Conservation (phyloP, 2,888 invertebrate genomes). For the Euzetes globulus region DNA sequence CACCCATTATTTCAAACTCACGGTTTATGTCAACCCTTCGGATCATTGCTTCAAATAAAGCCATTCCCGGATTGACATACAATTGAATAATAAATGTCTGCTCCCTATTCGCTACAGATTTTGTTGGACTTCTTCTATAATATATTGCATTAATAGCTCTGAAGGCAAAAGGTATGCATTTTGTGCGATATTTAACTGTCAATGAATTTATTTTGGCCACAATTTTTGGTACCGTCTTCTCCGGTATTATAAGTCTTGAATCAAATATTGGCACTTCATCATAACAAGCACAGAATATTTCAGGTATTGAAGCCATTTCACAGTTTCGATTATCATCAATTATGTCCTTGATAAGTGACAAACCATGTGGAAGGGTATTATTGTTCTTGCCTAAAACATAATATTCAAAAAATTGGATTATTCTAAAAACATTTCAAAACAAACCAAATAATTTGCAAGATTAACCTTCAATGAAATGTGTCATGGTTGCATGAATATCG, state of each 20-base stretch:
- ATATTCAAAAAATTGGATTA: background rate
- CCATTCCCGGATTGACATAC: slow-evolving; percentile 60
- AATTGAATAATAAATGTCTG: too few species aligned
- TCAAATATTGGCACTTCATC: background rate
- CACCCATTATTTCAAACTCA: slow-evolving; percentile 56
- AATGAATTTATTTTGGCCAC: background rate
- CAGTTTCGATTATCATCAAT: slow-evolving; percentile 47
- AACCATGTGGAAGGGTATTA: slow-evolving; percentile 30
- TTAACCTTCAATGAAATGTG: slow-evolving; percentile 43
- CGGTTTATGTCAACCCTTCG: background rate
- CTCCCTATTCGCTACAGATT: too few species aligned
- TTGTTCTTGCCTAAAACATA: background rate
- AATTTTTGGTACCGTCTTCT: background rate
- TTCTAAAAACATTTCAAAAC: too few species aligned
- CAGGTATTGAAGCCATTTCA: slow-evolving; percentile 45
- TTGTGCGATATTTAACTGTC: background rate
- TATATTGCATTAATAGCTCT: too few species aligned
- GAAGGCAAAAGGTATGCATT: background rate
- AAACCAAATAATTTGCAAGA: background rate
- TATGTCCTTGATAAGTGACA: slow-evolving; percentile 45
- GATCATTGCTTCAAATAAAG: slow-evolving; percentile 71
- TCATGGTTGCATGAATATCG: slow-evolving; percentile 48
- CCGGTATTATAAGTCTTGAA: background rate
- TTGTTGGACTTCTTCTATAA: too few species aligned
- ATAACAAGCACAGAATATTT: slow-evolving; percentile 47